Percentiles rank a stretch among this genome's conserved stretches.
Evolutionary conservation across 2,113 vertebrate species (phyloP).

Genomic region (Sylvietta virens): DNA sequence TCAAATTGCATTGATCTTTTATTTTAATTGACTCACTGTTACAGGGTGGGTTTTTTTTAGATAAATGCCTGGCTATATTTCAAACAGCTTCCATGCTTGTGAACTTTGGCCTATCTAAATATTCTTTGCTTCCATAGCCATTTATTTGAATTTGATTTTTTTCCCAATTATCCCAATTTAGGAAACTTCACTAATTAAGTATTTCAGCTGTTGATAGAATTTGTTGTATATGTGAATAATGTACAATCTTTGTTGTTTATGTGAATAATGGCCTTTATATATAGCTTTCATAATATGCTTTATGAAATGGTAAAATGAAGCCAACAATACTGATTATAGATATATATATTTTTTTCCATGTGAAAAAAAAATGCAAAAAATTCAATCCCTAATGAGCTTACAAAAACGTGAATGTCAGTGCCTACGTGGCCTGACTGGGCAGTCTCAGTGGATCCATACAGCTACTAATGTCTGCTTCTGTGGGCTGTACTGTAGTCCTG

Average conservation of each 20-base stretch:
- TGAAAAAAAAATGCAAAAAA: neutral
- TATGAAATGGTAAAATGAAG: neutral
- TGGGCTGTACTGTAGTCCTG: neutral
- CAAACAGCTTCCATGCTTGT: neutral
- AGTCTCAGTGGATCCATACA: neutral
- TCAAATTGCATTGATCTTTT: neutral
- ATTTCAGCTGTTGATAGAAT: neutral
- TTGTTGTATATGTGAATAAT: neutral
- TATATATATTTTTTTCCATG: neutral
- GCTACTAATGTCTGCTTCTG: rapidly evolving
- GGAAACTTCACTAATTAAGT: neutral
- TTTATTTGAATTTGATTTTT: neutral
- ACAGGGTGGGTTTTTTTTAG: neutral
- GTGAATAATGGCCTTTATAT: neutral
- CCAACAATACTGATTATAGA: neutral
- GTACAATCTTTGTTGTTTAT: neutral
- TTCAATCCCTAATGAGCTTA: neutral
- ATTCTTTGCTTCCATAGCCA: neutral
- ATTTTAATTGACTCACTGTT: neutral
- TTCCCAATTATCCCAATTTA: neutral
- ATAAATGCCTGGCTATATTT: neutral
- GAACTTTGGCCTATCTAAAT: neutral
- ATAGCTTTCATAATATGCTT: neutral
- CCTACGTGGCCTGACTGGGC: neutral
- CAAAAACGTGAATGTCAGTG: neutral